These are phyloP conservation scores for Anaspis maculata DNA, from an alignment of 2,888 invertebrate genomes.

Conservation along the genomic window DNA sequence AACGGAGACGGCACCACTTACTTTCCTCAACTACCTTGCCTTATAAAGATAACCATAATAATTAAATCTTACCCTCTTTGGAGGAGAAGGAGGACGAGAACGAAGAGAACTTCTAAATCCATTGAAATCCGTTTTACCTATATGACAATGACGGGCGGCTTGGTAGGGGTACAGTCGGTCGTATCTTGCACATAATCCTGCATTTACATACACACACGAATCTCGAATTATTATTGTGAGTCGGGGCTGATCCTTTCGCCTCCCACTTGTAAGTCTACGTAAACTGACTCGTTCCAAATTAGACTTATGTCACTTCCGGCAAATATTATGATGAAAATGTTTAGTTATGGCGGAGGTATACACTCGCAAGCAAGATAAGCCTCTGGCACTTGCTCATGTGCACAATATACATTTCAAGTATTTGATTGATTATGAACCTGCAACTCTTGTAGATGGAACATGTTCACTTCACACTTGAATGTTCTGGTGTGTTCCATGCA, in stretches of 20 bases:
- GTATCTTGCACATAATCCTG: constrained; percentile 25
- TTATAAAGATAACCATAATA: constrained; percentile 42
- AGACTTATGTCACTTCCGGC: constrained; percentile 14
- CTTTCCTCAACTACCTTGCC: constrained; percentile 34
- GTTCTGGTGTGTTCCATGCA: no score
- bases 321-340: constrained; percentile 11
- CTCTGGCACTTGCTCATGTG: no score
- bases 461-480: no score
- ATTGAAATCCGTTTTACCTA: constrained; percentile 26
- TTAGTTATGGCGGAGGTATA: constrained; percentile 4
- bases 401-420: no score
- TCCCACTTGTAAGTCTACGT: constrained; percentile 16
- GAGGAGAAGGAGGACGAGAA: constrained; percentile 7
- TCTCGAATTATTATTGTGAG: constrained; percentile 21
- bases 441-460: no score
- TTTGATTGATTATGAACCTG: no score
- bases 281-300: constrained; percentile 20
- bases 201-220: constrained; percentile 10
- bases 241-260: constrained; percentile 28
- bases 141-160: constrained; percentile 35
- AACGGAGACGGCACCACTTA: constrained; percentile 30
- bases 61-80: constrained; percentile 36
- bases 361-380: no score
- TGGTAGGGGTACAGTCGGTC: constrained; percentile 9
- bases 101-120: constrained; percentile 21